Evolutionary conservation across 2,113 vertebrate species (phyloP).

Genomic region (Amazona guildingii): DNA sequence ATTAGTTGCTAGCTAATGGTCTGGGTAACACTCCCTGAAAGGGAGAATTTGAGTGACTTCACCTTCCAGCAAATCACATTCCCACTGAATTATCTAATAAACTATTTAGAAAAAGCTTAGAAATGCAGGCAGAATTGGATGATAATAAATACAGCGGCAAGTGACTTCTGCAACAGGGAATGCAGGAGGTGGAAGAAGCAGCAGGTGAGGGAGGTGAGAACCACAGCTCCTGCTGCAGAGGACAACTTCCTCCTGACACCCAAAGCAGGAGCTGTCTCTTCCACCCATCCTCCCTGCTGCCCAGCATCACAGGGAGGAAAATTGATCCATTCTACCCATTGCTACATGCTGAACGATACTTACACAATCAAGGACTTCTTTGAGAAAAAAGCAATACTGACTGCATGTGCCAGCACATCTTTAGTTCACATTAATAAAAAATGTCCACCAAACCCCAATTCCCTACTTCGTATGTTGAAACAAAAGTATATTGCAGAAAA

Average conservation of each 20-base stretch:
- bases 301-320: accelerated
- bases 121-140: neutral
- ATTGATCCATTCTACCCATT: neutral
- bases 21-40: neutral
- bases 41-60: neutral
- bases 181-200: neutral
- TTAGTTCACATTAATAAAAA: neutral
- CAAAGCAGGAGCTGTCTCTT: neutral
- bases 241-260: neutral
- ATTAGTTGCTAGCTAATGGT: neutral
- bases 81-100: neutral
- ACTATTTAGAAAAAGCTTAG: neutral
- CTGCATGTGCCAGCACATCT: neutral
- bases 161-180: neutral
- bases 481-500: neutral
- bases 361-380: accelerated
- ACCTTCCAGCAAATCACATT: neutral
- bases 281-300: neutral
- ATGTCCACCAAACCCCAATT: neutral
- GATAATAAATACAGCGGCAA: neutral
- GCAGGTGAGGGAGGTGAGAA: neutral
- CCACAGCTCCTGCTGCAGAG: neutral
- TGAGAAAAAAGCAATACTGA: neutral
- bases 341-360: neutral
- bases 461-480: neutral